phyloP scores from a whole-genome alignment of 1,140 invertebrate genomes.

The Colletes gigas region DNA sequence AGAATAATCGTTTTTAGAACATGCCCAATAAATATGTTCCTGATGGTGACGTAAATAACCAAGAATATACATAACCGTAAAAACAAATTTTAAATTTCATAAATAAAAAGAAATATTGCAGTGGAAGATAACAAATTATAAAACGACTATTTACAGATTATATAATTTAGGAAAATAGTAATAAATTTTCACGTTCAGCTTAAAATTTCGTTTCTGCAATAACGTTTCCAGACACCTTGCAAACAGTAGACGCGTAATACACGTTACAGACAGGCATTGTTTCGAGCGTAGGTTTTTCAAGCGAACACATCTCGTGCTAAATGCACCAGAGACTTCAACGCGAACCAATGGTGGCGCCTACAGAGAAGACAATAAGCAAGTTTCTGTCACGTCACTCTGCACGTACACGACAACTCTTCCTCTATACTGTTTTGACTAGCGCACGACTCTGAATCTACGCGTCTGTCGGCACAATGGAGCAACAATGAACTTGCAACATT shows the following conservation, averaged over 20 bases:
- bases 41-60: too few relatives aligned
- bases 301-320: not conserved
- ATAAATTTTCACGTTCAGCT: constrained; percentile 6
- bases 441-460: too few relatives aligned
- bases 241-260: constrained; percentile 18
- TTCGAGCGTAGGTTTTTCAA: constrained; percentile 29
- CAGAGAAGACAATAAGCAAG: constrained; percentile 32
- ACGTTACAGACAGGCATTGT: constrained; percentile 20
- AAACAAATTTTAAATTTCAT: too few relatives aligned
- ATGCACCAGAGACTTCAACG: constrained; percentile 8
- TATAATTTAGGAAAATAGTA: not conserved
- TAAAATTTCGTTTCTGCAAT: constrained; percentile 4
- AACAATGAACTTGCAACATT: not conserved
- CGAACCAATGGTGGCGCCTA: constrained; percentile 34
- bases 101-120: not conserved
- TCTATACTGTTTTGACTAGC: not conserved
- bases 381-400: constrained; percentile 37
- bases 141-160: not conserved
- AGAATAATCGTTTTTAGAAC: too few relatives aligned
- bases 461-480: not conserved
- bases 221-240: not conserved
- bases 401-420: constrained; percentile 1
- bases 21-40: too few relatives aligned
- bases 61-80: too few relatives aligned
- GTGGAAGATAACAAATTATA: constrained; percentile 4